Evolutionary conservation across 2,113 vertebrate species (phyloP), one percentile per base, ranked within the genome.

Genomic region (Osmerus eperlanus): DNA sequence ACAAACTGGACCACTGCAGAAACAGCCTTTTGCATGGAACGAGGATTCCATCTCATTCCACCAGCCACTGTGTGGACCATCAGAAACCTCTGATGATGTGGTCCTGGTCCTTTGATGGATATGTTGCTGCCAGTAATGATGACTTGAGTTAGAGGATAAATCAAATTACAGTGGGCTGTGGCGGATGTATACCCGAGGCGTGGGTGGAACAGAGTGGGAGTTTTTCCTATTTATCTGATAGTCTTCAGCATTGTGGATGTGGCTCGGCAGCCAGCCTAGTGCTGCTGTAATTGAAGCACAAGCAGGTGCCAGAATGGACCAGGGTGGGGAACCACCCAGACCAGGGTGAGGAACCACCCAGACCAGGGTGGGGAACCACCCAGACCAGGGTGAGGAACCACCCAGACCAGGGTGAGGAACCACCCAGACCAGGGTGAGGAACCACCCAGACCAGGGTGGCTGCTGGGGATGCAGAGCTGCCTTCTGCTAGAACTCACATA

Each of bases 171-270:
- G 73, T 47, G 52, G 70, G 47, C 60, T 13, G 32, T 67, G 71
- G 81, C 81, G 79, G 79, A 86, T 84, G 59, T 71, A 76, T 69
- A 55, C 61, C 28, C 47, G 54, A 14, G 21, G 67, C 61, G 68
- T 81, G 67, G 71, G 72, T 68, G 74, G 72, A 71, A 65, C 70
- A 76, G 79, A 76, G 79, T 81, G 79, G 81, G 78, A 65, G 76
- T 77, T 74, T 25, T 83, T 77, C 76, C 59, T 67, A 64, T 79
- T 84, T 85, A 80, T 88, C 75, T 76, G 83, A 86, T 80, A 83
- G 76, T 19, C 71, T 83, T 76, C 32, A 70, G 76, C 58, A 4
- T 41, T 81, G 77, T 23, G 52, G 58, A 65, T 65, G 76, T 18
- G 71, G 74, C 63, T 51, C 54, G 68, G 77, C 52, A 64, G 51